phyloP scores from a whole-genome alignment of 1,140 invertebrate species.

The Aphelenchoides fujianensis region DNA sequence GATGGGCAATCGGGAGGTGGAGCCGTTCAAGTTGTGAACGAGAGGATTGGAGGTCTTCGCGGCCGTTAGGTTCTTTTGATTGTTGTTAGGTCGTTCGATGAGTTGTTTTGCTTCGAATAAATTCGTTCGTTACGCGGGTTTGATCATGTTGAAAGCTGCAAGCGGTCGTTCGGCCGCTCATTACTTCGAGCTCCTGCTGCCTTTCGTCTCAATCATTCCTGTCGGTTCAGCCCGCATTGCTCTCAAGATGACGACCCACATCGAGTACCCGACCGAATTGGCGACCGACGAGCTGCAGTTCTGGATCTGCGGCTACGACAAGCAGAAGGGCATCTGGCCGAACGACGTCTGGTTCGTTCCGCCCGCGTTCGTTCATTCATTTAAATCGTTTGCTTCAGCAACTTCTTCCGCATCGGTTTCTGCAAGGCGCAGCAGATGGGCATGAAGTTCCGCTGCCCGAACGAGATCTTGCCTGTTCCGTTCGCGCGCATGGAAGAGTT shows the following conservation, averaged over 20 bases:
- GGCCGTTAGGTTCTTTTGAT: too few relatives aligned
- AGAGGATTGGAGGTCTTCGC: too few relatives aligned
- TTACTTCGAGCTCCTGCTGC: too few relatives aligned
- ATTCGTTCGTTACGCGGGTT: too few relatives aligned
- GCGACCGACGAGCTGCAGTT: background rate
- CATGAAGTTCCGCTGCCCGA: background rate
- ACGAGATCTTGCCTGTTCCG: background rate
- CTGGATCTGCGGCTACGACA: background rate
- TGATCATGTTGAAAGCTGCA: too few relatives aligned
- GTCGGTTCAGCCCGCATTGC: too few relatives aligned
- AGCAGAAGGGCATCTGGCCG: background rate
- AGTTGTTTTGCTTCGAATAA: background rate
- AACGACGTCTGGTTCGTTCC: background rate
- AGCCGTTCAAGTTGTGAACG: slow-evolving; percentile 20
- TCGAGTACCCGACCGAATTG: background rate
- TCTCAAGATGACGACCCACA: too few relatives aligned
- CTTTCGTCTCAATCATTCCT: background rate
- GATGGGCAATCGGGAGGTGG: slow-evolving; percentile 28
- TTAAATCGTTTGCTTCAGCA: background rate
- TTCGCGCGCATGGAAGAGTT: background rate
- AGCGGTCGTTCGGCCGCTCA: too few relatives aligned
- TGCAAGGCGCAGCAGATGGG: background rate
- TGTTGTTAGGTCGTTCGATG: background rate
- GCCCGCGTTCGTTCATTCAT: too few relatives aligned
- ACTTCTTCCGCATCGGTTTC: background rate